Evolutionary conservation across 2,113 vertebrate genomes (phyloP).

Genomic region (Varanus salvator): DNA sequence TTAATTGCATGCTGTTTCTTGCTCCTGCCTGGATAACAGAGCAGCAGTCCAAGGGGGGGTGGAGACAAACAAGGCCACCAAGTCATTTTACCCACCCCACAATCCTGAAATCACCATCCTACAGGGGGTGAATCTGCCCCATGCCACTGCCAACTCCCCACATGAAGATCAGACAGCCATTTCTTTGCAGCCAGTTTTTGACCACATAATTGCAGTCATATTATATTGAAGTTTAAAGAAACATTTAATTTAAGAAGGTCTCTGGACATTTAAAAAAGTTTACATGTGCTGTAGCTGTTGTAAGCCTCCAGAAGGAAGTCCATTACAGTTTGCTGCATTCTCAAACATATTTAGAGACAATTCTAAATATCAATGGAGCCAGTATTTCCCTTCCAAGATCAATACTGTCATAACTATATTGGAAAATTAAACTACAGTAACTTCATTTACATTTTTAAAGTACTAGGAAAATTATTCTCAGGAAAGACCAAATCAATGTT

Average conservation of each 20-base stretch:
- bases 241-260: background rate
- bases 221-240: background rate
- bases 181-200: background rate
- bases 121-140: too few species aligned
- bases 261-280: background rate
- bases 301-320: background rate
- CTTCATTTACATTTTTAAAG: slow-evolving; percentile 81
- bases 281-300: background rate
- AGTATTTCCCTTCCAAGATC: slow-evolving; percentile 71
- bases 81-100: too few species aligned
- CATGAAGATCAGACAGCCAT: background rate
- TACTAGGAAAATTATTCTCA: slow-evolving; percentile 79
- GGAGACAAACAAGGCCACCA: too few species aligned
- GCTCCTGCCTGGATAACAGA: too few species aligned
- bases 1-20: too few species aligned
- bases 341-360: slow-evolving; percentile 62
- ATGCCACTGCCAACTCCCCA: too few species aligned
- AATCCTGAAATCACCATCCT: too few species aligned
- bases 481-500: slow-evolving; percentile 77
- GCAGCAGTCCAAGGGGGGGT: too few species aligned
- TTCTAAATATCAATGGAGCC: slow-evolving; percentile 65
- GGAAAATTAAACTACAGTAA: slow-evolving; percentile 75
- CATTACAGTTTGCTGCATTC: slow-evolving; percentile 48
- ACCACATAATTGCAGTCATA: background rate
- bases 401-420: slow-evolving; percentile 71